These are phyloP conservation scores for Alloscopus bannaensis DNA, from an alignment of 2,888 invertebrate species.

Conservation along the genomic window DNA sequence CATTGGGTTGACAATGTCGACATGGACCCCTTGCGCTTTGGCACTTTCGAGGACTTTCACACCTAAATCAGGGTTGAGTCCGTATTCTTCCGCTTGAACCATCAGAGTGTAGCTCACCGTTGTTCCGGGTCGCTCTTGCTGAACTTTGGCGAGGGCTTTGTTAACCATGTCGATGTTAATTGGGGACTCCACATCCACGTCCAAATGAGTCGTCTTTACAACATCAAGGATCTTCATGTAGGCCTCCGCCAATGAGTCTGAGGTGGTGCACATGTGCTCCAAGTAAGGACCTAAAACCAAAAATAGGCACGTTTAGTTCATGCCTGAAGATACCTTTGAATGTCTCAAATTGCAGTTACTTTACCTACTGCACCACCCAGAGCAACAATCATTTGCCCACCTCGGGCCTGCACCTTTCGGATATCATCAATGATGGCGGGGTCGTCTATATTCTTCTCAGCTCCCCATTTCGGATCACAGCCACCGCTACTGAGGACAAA, in stretches of 20 bases:
- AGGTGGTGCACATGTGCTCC: conserved; percentile 65
- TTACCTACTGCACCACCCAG: conserved; percentile 67
- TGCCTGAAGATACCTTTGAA: not conserved
- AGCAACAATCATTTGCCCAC: conserved; percentile 71
- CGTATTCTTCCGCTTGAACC: conserved; percentile 68
- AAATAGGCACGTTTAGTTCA: not conserved
- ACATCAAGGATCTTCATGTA: conserved; percentile 67
- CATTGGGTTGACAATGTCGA: conserved; percentile 68
- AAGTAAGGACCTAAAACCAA: conserved; percentile 69
- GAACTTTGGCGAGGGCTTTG: conserved; percentile 68
- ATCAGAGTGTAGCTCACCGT: conserved; percentile 66
- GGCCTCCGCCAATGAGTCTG: conserved; percentile 57
- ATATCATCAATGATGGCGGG: conserved; percentile 66
- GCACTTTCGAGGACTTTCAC: conserved; percentile 65
- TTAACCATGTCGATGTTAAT: conserved; percentile 68
- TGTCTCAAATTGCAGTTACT: not conserved
- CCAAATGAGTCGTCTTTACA: conserved; percentile 68
- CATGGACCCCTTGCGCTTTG: conserved; percentile 66
- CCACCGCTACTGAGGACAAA: conserved; percentile 68
- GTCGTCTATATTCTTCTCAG: conserved; percentile 64
- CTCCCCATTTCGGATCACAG: conserved; percentile 71
- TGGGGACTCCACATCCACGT: conserved; percentile 70
- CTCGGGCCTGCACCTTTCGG: conserved; percentile 62
- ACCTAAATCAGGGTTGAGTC: conserved; percentile 69
- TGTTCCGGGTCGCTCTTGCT: conserved; percentile 63